Base-by-base conservation (phyloP, 2,797 vertebrate species). In the Takifugu ocellatus region DNA sequence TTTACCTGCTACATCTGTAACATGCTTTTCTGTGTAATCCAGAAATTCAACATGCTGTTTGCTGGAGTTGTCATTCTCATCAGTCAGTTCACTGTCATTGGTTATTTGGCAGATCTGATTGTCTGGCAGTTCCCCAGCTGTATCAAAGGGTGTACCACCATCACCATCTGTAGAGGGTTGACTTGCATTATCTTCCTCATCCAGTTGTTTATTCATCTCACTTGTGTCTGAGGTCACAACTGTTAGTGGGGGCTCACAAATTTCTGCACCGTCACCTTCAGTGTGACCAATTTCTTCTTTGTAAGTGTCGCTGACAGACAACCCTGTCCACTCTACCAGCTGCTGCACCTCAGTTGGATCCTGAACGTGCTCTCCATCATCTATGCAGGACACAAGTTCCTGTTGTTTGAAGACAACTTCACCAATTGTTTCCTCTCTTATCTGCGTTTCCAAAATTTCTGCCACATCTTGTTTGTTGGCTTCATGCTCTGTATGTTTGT, bases 31-130 rank as follows among this genome's bases (percentile, higher is more conserved):
- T 8, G 10, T 6, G 5, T 5, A 43, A 11, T 56, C 47, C n/a
- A 14, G 11, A 7, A 49, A 21, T 9, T 70, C 33, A 27, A 5
- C 14, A n/a, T 57, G 57, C 42, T 56, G 47, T 46, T 61, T 26
- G 0, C 36, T 45, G 7, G 12, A 24, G 24, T 27, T 26, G 4
- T 52, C 16, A 3, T 46, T 55, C 15, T 53, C 49, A 1, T 56
- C 42, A 15, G 14, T 51, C 1, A n/a, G 54, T 16, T 45, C 50
- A 25, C 53, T 25, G 51, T 56, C 43, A 53, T 0, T 10, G 5
- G 12, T 26, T 25, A 49, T 25, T 21, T 53, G 62, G 7, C 51
- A 17, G 3, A 45, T 49, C 12, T 60, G 44, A 51, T 8, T 39
- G 42, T 6, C 10, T 3, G 2, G 21, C 36, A 2, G 49, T 33